Conservation (phyloP, 2,113 vertebrate genomes). For the Urocitellus parryii region DNA sequence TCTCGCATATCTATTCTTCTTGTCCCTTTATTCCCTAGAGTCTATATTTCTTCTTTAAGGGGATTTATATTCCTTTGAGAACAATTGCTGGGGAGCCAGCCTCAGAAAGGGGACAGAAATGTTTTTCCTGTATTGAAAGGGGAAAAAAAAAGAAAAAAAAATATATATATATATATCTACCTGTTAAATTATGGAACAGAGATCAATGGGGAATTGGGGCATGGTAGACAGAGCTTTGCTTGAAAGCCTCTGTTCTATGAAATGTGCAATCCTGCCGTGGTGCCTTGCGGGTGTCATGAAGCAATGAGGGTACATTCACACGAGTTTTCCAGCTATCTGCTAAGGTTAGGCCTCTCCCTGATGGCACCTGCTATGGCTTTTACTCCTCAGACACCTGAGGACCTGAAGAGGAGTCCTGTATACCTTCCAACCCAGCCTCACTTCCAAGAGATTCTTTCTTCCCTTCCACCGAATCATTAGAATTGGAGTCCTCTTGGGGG, state of each 20-base stretch:
- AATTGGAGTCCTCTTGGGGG: slow-evolving; percentile 68
- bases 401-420: not conserved
- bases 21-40: slow-evolving; percentile 20
- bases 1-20: not conserved
- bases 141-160: not conserved
- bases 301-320: not conserved
- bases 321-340: not conserved
- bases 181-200: slow-evolving; percentile 33
- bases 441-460: slow-evolving; percentile 47
- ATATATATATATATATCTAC: not conserved
- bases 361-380: not conserved
- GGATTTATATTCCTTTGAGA: slow-evolving; percentile 41
- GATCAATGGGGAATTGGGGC: not conserved
- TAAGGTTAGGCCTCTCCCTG: rapidly evolving
- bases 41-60: slow-evolving; percentile 16
- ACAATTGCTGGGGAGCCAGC: not conserved
- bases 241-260: slow-evolving; percentile 34
- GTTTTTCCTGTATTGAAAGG: slow-evolving; percentile 33
- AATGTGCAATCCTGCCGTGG: not conserved
- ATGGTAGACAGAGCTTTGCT: not conserved
- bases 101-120: slow-evolving; percentile 44
- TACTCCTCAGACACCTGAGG: slow-evolving; percentile 83
- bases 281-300: not conserved
- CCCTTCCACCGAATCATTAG: not conserved
- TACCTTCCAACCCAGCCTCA: not conserved